A percentile compares a stretch with the other conserved stretches of the same genome.
Conservation (phyloP, 2,113 vertebrate genomes). For the Marcusenius ussheri region DNA sequence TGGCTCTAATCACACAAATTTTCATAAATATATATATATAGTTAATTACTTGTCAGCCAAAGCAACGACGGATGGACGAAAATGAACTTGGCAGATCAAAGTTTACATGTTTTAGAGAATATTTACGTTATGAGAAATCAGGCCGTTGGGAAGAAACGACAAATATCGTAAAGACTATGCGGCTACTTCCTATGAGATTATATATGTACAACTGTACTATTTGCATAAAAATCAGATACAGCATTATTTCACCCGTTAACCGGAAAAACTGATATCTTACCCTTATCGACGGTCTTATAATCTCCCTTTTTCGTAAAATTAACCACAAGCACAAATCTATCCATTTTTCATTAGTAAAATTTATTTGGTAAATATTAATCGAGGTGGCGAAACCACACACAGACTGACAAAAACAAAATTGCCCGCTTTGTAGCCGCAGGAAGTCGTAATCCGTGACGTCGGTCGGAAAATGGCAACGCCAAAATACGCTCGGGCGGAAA, state of each 20-base stretch:
- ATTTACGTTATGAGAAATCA: neutral
- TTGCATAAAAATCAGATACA: neutral
- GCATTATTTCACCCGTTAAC: neutral
- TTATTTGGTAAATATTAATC: neutral
- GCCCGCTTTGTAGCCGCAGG: slow-evolving; percentile 25
- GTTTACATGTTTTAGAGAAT: neutral
- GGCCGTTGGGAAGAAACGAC: neutral
- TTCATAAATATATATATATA: neutral
- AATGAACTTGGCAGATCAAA: neutral
- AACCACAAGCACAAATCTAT: slow-evolving; percentile 38
- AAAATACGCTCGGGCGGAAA: slow-evolving; percentile 20
- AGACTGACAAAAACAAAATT: slow-evolving; percentile 20
- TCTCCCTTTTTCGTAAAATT: slow-evolving; percentile 20
- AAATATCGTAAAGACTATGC: neutral
- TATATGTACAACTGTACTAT: neutral
- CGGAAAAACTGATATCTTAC: neutral
- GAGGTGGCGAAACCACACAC: neutral
- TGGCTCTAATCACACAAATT: neutral
- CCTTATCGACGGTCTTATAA: neutral
- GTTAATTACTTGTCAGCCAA: neutral
- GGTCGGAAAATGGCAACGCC: neutral
- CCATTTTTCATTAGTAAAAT: slow-evolving; percentile 24
- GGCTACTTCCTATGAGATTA: neutral
- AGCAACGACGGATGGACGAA: neutral
- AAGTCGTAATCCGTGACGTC: neutral